Evolutionary conservation across 2,113 vertebrate genomes (phyloP).

Genomic region (Psophia crepitans): DNA sequence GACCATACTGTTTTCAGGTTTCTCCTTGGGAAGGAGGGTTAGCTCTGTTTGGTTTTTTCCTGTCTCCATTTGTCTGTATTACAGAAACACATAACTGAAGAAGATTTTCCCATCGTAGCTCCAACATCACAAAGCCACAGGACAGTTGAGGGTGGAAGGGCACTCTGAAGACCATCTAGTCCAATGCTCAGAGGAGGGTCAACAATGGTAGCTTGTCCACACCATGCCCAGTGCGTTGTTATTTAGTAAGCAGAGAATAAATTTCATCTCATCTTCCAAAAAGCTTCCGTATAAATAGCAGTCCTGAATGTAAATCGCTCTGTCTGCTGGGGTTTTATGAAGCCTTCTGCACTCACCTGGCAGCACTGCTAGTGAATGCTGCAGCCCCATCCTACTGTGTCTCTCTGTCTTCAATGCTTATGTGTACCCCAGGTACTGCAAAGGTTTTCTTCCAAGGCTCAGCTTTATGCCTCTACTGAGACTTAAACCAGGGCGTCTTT

Average conservation of each 20-base stretch:
- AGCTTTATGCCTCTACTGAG: not conserved
- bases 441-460: not conserved
- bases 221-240: accelerated
- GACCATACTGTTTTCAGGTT: not conserved
- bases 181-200: not conserved
- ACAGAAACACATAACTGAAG: not conserved
- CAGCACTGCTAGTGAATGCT: not conserved
- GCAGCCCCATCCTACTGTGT: not conserved
- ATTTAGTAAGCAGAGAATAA: not conserved
- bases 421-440: not conserved
- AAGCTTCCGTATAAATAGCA: not conserved
- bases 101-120: not conserved
- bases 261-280: not conserved
- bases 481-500: not conserved
- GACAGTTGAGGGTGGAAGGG: not conserved
- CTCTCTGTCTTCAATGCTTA: not conserved
- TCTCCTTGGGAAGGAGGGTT: not conserved
- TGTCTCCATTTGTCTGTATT: not conserved
- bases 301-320: not conserved
- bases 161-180: not conserved
- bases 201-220: not conserved
- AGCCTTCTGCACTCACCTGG: not conserved
- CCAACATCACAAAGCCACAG: not conserved
- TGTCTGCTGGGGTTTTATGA: not conserved
- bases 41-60: accelerated